A percentile compares a stretch with the other conserved stretches of the same genome.
These are phyloP conservation scores for Daktulosphaira vitifoliae DNA, from an alignment of 1,140 invertebrate species.

Conservation along the genomic window DNA sequence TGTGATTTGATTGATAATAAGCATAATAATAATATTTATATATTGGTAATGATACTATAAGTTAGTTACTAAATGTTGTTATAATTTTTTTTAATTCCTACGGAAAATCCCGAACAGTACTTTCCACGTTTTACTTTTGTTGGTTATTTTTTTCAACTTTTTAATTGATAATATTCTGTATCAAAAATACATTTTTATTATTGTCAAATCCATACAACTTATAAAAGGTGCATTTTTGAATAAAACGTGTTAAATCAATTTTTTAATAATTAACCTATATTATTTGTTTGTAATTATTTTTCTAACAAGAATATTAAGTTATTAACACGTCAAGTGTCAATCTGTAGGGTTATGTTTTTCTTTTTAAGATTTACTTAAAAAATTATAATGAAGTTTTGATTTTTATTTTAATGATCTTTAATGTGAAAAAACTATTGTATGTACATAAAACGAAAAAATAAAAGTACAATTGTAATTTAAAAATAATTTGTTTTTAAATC, in stretches of 20 bases:
- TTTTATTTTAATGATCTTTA: background rate
- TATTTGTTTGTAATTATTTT: background rate
- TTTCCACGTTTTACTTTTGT: too few relatives aligned
- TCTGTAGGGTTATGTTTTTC: background rate
- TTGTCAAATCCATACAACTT: too few relatives aligned
- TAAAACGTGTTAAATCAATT: background rate
- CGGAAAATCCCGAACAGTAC: too few relatives aligned
- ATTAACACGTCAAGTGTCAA: background rate
- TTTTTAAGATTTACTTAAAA: conserved; percentile 7
- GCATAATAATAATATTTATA: background rate
- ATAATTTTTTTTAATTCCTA: too few relatives aligned
- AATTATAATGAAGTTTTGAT: background rate
- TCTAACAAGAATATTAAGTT: background rate
- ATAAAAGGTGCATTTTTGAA: too few relatives aligned
- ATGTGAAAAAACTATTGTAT: background rate
- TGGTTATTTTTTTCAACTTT: too few relatives aligned
- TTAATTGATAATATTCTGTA: background rate
- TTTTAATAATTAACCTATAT: background rate
- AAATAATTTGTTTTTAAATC: too few relatives aligned
- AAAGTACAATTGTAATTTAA: background rate
- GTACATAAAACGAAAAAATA: background rate
- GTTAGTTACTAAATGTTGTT: too few relatives aligned
- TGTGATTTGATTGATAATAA: background rate
- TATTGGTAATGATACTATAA: too few relatives aligned
- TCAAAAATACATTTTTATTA: background rate